Conservation (phyloP, 2,888 invertebrate species). For the Nowickia ferox region DNA sequence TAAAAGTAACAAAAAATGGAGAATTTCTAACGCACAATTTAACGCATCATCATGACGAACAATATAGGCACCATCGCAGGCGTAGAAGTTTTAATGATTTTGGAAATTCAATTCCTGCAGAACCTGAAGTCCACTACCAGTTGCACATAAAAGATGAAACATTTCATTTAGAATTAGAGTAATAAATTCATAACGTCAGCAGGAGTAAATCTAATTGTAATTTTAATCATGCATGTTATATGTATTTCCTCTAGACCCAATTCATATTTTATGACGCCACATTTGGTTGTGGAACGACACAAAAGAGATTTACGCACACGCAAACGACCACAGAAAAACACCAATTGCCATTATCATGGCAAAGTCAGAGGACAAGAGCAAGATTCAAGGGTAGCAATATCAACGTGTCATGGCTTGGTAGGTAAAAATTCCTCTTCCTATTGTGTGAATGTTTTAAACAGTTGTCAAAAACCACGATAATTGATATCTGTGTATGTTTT, state of each 20-base stretch:
- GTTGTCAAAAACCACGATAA: slow-evolving; percentile 22
- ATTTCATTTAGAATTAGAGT: slow-evolving; percentile 82
- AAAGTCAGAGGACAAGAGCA: slow-evolving; percentile 87
- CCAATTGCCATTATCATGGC: slow-evolving; percentile 92
- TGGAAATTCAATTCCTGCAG: background rate
- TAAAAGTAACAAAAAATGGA: slow-evolving; percentile 80
- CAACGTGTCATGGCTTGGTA: slow-evolving; percentile 93
- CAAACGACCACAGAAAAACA: slow-evolving; percentile 83
- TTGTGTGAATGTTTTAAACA: background rate
- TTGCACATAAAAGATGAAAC: slow-evolving; percentile 79
- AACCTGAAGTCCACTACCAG: slow-evolving; percentile 76
- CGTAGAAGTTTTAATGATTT: slow-evolving; percentile 72
- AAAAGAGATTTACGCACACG: slow-evolving; percentile 84
- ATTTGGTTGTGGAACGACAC: slow-evolving; percentile 89
- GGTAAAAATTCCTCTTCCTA: slow-evolving; percentile 81
- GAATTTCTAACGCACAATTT: slow-evolving; percentile 80
- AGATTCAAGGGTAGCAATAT: slow-evolving; percentile 89
- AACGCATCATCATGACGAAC: slow-evolving; percentile 80
- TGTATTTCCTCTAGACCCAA: slow-evolving; percentile 84
- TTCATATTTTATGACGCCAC: slow-evolving; percentile 87
- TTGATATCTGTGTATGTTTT: slow-evolving; percentile 1
- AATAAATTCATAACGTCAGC: slow-evolving; percentile 68
- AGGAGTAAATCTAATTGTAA: slow-evolving; percentile 24
- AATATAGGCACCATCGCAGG: slow-evolving; percentile 78
- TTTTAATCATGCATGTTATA: slow-evolving; percentile 32